Evolutionary conservation across 2,113 vertebrate species (phyloP), one percentile per base, ranked within the genome.

Genomic region (Peucedramus taeniatus): DNA sequence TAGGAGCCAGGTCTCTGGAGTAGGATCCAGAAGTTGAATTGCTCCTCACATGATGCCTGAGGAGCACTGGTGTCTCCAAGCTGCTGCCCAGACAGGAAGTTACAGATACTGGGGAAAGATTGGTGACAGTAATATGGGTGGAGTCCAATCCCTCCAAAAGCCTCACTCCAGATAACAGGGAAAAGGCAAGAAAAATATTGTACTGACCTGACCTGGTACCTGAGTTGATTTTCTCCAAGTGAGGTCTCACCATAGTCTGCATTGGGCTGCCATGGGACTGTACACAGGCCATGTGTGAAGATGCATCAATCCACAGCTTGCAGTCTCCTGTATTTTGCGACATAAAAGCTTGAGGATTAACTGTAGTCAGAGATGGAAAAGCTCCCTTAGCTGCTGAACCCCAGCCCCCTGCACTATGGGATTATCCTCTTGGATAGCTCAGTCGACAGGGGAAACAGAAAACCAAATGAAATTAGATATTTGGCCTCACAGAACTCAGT

Each of bases 401-500:
- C 27, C 66, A 93, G 24, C 3, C 27, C 42, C 39, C 22, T 83
- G 59, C n/a, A 59, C 54, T 21, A 77, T 27, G 56, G 47, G 72
- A 83, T 93, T 92, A 88, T 89, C 54, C 35, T 90, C 76, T 93
- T 75, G 60, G 44, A 63, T 70, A 90, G 42, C 60, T 88, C 59
- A 56, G 51, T 83, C 83, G 81, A 68, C 21, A 93, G 51, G 37
- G 47, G 76, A 94, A 94, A 93, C 22, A 92, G 64, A 96, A 96
- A 96, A 88, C 28, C 37, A 64, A 92, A 78, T 71, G 51, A 95
- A 97, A 96, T 70, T 21, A 75, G 70, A 59, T 92, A 96, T 92
- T 93, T 94, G 76, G 72, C 85, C 92, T 92, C 79, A 83, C 3
- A 3, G 72, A 95, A 78, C 39, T 93, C 65, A 44, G 12, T 81